Percentiles rank a stretch among this genome's conserved stretches.
Evolutionary conservation across 2,113 vertebrate species (phyloP).

Genomic region (Clarias macrocephalus): DNA sequence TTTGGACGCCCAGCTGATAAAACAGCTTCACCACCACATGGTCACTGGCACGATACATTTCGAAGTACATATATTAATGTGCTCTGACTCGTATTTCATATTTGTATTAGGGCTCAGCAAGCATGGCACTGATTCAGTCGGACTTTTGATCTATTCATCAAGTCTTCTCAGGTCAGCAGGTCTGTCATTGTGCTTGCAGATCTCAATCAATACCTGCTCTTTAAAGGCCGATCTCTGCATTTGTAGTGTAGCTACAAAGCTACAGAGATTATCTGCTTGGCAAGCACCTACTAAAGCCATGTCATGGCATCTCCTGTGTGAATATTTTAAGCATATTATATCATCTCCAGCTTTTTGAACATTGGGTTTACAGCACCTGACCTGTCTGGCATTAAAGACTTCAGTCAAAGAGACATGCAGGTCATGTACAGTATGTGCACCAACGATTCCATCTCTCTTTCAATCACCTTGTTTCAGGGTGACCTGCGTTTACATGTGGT

Average conservation of each 20-base stretch:
- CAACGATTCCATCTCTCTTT: background rate
- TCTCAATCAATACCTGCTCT: background rate
- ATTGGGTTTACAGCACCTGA: background rate
- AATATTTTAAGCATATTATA: background rate
- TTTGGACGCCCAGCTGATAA: conserved; percentile 63
- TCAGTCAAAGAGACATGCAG: background rate
- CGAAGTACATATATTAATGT: conserved; percentile 28
- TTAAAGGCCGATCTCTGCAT: background rate
- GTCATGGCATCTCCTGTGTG: background rate
- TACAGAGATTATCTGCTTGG: background rate
- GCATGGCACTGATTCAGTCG: conserved; percentile 33
- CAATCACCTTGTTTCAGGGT: conserved; percentile 13
- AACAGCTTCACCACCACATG: conserved; percentile 42
- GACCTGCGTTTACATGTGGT: conserved; percentile 27
- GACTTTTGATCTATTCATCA: background rate
- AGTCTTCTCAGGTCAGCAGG: background rate
- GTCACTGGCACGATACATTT: conserved; percentile 14
- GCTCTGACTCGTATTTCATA: conserved; percentile 27
- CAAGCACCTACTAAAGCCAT: background rate
- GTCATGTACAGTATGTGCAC: background rate
- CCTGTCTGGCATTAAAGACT: background rate
- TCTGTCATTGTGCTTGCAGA: background rate
- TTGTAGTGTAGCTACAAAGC: background rate
- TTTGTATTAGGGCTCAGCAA: conserved; percentile 22
- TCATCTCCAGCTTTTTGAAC: background rate